A percentile compares a stretch with the other conserved stretches of the same genome.
Evolutionary conservation across 2,888 invertebrate genomes (phyloP).

Genomic region (Agriotes lineatus): DNA sequence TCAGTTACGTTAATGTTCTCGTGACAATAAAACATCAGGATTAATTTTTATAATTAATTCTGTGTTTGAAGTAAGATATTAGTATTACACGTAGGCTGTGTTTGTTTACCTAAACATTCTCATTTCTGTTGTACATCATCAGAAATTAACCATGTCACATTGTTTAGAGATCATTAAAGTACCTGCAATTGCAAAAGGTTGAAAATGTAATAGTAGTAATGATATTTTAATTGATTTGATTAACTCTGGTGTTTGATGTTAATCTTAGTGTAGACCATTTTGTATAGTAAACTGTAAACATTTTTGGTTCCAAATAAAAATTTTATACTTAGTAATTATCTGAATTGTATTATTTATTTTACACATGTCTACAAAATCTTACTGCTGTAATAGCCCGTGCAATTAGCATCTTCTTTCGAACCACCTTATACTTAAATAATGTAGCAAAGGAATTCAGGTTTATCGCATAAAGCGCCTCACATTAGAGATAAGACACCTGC

Average conservation of each 20-base stretch:
- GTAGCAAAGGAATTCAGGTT: too few relatives aligned
- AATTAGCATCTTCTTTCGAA: too few relatives aligned
- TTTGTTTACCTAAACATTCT: neutral
- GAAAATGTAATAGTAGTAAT: conserved; percentile 11
- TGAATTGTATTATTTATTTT: too few relatives aligned
- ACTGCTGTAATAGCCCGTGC: too few relatives aligned
- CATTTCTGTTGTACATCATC: neutral
- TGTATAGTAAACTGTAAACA: conserved; percentile 1
- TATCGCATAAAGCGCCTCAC: too few relatives aligned
- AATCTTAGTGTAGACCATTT: neutral
- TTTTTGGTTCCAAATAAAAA: conserved; percentile 5
- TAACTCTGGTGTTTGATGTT: conserved; percentile 9
- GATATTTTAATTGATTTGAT: conserved; percentile 1
- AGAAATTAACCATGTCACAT: neutral
- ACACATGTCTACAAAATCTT: too few relatives aligned
- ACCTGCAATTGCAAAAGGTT: conserved; percentile 7
- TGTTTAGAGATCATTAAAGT: neutral
- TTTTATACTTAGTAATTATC: neutral
- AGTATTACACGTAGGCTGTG: conserved; percentile 5
- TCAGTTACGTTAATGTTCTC: neutral
- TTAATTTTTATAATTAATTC: neutral
- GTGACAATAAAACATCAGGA: neutral
- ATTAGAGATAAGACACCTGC: too few relatives aligned
- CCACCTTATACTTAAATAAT: too few relatives aligned
- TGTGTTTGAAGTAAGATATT: neutral